Base-by-base conservation (phyloP, 1,140 invertebrate species). In the Contarinia nasturtii region DNA sequence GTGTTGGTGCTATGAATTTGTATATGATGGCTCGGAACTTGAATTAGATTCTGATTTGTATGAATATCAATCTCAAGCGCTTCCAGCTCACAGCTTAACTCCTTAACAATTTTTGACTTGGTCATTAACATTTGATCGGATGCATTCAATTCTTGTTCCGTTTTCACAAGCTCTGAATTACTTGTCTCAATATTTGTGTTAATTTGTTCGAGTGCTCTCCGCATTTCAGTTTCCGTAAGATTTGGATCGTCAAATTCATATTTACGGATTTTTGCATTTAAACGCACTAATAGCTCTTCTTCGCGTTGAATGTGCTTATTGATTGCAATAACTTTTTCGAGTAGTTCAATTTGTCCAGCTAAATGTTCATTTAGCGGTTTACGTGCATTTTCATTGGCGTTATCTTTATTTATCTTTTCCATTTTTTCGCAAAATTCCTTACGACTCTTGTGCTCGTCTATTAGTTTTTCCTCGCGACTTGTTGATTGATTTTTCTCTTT, bases 221-320 rank as follows among this genome's bases (percentile, higher is more conserved):
- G 55, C 33, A 65, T 67, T 56, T 72, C 57, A 56, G 75, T 60
- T 59, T 70, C 71, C 38, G 68, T 68, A 42, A 68, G 67, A 17
- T 66, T 69, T 45, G 68, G 68, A 54, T 72, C 72, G 49, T 72
- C 71, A 48, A 74, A 70, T 47, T 74, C 70, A 54, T 78, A 74
- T 49, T 78, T 67, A 52, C 75, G 72, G 10, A 82, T 66, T 63
- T 79, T 79, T 1, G 72, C 70, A 40, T 74, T 73, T 44, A 83
- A 55, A 52, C 78, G 62, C 2, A 77, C 72, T 2, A 82, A 63
- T 20, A 71, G 59, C 57, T 80, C 76, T 56, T 83, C 79, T 60
- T 82, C 78, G 19, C 73, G 68, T 47, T 81, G 71, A 41, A 85
- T 63, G 50, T 73, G 69, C 53, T 80, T 77, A 54, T 84, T 83